phyloP scores from a whole-genome alignment of 2,888 invertebrate genomes.

The Dasypogon diadema region DNA sequence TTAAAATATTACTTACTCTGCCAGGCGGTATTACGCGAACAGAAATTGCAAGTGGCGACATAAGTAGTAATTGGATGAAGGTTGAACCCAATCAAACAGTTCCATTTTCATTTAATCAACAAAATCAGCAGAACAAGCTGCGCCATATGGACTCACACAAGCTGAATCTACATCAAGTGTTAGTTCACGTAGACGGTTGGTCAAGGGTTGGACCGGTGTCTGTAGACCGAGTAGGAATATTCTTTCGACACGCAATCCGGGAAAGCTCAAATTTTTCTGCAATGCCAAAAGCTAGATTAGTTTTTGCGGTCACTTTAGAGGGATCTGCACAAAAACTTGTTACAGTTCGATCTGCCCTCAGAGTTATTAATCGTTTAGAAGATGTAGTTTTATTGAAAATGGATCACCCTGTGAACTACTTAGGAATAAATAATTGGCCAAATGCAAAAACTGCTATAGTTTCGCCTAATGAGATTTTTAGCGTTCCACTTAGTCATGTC shows the following conservation, averaged over 20 bases:
- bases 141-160: constrained; percentile 81
- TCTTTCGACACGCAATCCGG: constrained; percentile 80
- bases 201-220: constrained; percentile 87
- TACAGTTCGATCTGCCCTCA: constrained; percentile 90
- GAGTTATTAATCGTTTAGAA: constrained; percentile 81
- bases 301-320: constrained; percentile 91
- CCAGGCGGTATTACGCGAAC: constrained; percentile 72
- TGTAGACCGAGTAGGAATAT: constrained; percentile 95
- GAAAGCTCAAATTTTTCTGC: constrained; percentile 59
- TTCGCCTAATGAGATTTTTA: constrained; percentile 73
- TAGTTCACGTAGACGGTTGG: constrained; percentile 93
- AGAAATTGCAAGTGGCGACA: constrained; percentile 61
- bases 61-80: constrained; percentile 75
- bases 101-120: constrained; percentile 87
- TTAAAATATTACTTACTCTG: constrained; percentile 84
- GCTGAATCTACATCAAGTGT: constrained; percentile 86
- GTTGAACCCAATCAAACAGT: constrained; percentile 82
- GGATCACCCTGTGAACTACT: constrained; percentile 65
- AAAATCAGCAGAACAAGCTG: constrained; percentile 73
- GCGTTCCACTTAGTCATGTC: constrained; percentile 83
- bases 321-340: constrained; percentile 95
- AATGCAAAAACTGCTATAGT: constrained; percentile 68
- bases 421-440: constrained; percentile 59
- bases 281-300: constrained; percentile 78
- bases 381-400: constrained; percentile 80